Percentiles rank a stretch among this genome's conserved stretches.
These are phyloP conservation scores for Stenodema calcarata DNA, from an alignment of 2,888 invertebrate species.

Conservation along the genomic window DNA sequence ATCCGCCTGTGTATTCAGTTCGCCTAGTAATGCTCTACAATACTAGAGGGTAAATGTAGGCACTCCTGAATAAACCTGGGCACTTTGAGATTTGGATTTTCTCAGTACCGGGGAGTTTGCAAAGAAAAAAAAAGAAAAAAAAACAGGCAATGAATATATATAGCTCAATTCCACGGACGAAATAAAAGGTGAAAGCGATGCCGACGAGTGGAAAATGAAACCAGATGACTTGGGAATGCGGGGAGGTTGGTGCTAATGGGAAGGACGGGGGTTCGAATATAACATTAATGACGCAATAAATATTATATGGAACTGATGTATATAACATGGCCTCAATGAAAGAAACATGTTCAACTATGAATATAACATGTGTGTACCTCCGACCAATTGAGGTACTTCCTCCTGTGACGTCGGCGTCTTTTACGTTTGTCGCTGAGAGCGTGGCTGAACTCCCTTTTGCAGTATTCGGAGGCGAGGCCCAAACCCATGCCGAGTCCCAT, in stretches of 20 bases:
- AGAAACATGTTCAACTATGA: not conserved
- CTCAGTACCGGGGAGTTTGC: not conserved
- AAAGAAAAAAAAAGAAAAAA: not conserved
- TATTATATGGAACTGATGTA: not conserved
- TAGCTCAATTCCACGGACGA: conserved; percentile 5
- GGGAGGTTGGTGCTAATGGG: not conserved
- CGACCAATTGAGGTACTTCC: not conserved
- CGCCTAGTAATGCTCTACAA: too few relatives aligned
- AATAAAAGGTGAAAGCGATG: not conserved
- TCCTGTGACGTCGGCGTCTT: not conserved
- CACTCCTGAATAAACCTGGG: too few relatives aligned
- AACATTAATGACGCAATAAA: conserved; percentile 1
- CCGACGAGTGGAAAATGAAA: conserved; percentile 17
- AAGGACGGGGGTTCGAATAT: not conserved
- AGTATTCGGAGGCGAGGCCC: conserved; percentile 37
- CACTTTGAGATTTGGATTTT: not conserved
- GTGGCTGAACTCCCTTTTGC: conserved; percentile 32
- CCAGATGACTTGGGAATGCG: not conserved
- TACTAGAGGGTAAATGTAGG: too few relatives aligned
- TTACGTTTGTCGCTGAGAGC: conserved; percentile 30
- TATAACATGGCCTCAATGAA: not conserved
- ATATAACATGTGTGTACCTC: not conserved
- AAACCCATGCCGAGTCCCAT: conserved; percentile 23
- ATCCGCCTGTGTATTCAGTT: too few relatives aligned
- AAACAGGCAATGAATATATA: conserved; percentile 39